Percentiles rank a stretch among this genome's conserved stretches.
Evolutionary conservation across 2,797 vertebrate genomes (phyloP).

Genomic region (Paedocypris micromegethes): DNA sequence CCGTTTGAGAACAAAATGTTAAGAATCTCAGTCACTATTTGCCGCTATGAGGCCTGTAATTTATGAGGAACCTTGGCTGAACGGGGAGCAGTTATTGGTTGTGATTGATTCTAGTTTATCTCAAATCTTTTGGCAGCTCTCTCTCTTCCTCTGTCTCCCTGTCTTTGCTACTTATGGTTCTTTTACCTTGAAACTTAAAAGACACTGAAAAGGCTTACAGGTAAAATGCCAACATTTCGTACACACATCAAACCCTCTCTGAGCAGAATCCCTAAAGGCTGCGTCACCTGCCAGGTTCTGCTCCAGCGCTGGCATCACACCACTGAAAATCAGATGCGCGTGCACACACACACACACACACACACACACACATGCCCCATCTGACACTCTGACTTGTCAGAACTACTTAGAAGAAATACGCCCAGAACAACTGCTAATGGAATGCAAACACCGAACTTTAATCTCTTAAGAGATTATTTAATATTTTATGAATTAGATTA

Average conservation of each 20-base stretch:
- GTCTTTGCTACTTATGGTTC: conserved; percentile 11
- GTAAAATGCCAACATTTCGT: conserved; percentile 16
- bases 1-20: conserved; percentile 21
- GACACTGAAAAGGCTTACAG: conserved; percentile 8
- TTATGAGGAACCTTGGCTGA: conserved; percentile 32
- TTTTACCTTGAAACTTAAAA: conserved; percentile 33
- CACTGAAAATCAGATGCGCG: background rate
- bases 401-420: conserved; percentile 1
- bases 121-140: conserved; percentile 7
- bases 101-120: conserved; percentile 25
- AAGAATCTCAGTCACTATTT: background rate
- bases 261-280: conserved; percentile 20
- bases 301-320: conserved; percentile 13
- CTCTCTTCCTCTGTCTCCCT: conserved; percentile 11
- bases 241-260: conserved; percentile 24
- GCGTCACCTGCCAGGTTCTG: conserved; percentile 14
- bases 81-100: conserved; percentile 4
- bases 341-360: background rate
- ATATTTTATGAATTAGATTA: too few relatives aligned
- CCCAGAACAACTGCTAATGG: conserved; percentile 13
- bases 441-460: background rate
- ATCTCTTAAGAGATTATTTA: too few relatives aligned
- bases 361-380: conserved; percentile 9
- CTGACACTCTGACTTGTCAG: conserved; percentile 6
- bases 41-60: conserved; percentile 4